phyloP scores from a whole-genome alignment of 2,797 vertebrate genomes.

The Potorous gilbertii region DNA sequence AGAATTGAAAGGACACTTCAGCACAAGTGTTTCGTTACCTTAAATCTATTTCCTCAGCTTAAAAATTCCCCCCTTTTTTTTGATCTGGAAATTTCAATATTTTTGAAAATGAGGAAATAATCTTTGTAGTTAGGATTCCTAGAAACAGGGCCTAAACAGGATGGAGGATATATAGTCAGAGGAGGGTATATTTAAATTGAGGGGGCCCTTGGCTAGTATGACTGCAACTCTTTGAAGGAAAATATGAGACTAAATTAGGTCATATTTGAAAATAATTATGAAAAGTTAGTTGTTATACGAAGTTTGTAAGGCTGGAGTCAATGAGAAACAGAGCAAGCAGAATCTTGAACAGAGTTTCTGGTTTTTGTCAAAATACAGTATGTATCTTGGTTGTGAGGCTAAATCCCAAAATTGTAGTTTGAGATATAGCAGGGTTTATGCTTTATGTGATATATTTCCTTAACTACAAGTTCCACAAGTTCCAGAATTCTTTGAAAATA shows the following conservation, averaged over 20 bases:
- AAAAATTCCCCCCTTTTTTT: slow-evolving; percentile 52
- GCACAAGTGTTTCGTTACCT: not conserved
- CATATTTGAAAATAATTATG: slow-evolving; percentile 64
- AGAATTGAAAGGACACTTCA: not conserved
- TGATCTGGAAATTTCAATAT: slow-evolving; percentile 34
- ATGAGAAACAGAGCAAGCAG: slow-evolving; percentile 35
- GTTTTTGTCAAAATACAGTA: slow-evolving; percentile 41
- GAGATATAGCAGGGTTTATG: slow-evolving; percentile 28
- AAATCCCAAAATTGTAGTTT: slow-evolving; percentile 49
- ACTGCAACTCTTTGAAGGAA: slow-evolving; percentile 53
- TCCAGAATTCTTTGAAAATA: slow-evolving; percentile 26
- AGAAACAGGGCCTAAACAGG: not conserved
- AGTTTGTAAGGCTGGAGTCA: slow-evolving; percentile 36
- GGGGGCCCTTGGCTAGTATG: slow-evolving; percentile 6
- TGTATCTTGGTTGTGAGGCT: slow-evolving; percentile 17
- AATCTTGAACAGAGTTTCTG: not conserved
- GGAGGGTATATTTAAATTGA: slow-evolving; percentile 41
- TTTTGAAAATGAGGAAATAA: not conserved
- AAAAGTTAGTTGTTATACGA: slow-evolving; percentile 64
- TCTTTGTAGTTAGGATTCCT: not conserved
- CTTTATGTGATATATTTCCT: slow-evolving; percentile 42
- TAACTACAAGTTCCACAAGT: slow-evolving; percentile 9
- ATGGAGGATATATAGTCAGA: not conserved
- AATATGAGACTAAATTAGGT: slow-evolving; percentile 68
- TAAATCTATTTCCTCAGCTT: slow-evolving; percentile 50